Evolutionary conservation across 2,888 invertebrate genomes (phyloP).

Genomic region (Magallana nippona): DNA sequence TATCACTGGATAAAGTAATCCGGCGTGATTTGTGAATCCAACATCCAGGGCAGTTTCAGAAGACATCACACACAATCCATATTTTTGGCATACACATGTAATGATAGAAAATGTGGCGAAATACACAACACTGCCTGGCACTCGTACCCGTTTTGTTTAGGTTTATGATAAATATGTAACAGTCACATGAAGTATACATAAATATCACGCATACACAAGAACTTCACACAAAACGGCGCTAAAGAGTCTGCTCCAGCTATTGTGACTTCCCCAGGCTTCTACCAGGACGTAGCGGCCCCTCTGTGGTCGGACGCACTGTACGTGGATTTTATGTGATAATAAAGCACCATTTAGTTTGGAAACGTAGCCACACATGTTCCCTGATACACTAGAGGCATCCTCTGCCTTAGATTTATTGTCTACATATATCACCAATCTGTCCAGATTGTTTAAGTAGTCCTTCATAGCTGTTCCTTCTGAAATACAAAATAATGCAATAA

Average conservation of each 20-base stretch:
- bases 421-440: conserved; percentile 81
- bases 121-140: conserved; percentile 20
- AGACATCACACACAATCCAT: conserved; percentile 6
- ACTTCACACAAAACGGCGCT: conserved; percentile 82
- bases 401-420: conserved; percentile 78
- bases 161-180: conserved; percentile 12
- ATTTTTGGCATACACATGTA: not conserved
- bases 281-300: conserved; percentile 81
- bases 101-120: conserved; percentile 22
- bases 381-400: conserved; percentile 70
- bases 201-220: conserved; percentile 78
- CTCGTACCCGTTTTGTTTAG: conserved; percentile 27
- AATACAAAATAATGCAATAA: conserved; percentile 49
- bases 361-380: conserved; percentile 80
- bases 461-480: conserved; percentile 71
- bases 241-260: conserved; percentile 81
- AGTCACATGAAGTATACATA: conserved; percentile 7
- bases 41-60: not conserved
- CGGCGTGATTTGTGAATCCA: conserved; percentile 4
- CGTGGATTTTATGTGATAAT: conserved; percentile 80
- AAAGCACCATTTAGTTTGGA: conserved; percentile 81
- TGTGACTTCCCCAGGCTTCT: conserved; percentile 81
- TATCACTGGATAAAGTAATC: not conserved
- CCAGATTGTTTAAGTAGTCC: conserved; percentile 81
- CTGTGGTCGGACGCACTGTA: conserved; percentile 80